phyloP scores from a whole-genome alignment of 2,888 invertebrate species.

The Dolichomitus sp. region DNA sequence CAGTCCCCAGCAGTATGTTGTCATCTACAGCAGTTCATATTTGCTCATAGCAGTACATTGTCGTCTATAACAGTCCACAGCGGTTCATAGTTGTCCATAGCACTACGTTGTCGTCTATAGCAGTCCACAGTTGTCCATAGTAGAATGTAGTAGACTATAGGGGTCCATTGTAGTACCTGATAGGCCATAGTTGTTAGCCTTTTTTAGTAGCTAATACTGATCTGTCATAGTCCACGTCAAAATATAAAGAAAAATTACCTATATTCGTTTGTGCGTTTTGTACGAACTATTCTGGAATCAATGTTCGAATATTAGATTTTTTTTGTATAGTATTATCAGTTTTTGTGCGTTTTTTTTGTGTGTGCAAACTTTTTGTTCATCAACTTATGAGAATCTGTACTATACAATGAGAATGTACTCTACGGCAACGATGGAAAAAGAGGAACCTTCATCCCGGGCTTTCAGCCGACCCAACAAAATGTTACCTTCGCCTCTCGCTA shows the following conservation, averaged over 20 bases:
- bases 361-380: neutral
- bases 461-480: constrained; percentile 40
- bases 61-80: neutral
- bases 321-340: neutral
- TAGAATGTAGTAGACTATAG: too few species aligned
- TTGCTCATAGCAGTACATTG: neutral
- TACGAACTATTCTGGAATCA: too few species aligned
- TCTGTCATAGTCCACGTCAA: too few species aligned
- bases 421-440: constrained; percentile 24
- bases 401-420: neutral
- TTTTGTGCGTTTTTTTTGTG: too few species aligned
- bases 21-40: neutral
- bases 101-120: neutral
- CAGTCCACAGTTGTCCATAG: neutral
- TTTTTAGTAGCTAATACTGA: too few species aligned
- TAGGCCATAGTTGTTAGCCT: too few species aligned
- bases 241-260: too few species aligned
- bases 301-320: neutral
- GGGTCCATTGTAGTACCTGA: too few species aligned
- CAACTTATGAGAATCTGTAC: constrained; percentile 15
- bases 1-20: neutral
- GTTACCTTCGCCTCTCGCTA: constrained; percentile 17
- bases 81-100: neutral
- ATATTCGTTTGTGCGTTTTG: too few species aligned
- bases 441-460: constrained; percentile 27